Evolutionary conservation across 2,113 vertebrate genomes (phyloP).

Genomic region (Meleagris gallopavo): DNA sequence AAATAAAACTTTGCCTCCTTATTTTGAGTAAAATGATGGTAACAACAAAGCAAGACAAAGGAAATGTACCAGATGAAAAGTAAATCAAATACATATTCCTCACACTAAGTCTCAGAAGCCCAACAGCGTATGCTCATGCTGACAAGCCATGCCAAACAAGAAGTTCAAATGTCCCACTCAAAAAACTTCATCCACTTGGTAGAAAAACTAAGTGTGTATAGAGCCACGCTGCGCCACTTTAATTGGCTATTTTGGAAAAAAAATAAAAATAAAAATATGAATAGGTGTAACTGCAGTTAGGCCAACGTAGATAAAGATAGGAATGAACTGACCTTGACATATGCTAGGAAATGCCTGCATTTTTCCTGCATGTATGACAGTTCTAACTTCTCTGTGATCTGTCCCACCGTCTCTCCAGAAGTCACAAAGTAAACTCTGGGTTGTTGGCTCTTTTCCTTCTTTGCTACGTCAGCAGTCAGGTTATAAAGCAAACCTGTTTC

Average conservation of each 20-base stretch:
- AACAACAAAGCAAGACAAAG: background rate
- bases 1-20: background rate
- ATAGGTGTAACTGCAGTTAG: background rate
- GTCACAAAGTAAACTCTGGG: constrained; percentile 88
- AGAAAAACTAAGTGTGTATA: background rate
- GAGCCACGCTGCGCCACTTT: background rate
- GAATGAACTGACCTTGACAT: constrained; percentile 88
- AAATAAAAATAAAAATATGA: background rate
- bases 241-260: background rate
- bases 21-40: background rate
- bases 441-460: constrained; percentile 87
- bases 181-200: background rate
- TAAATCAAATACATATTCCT: background rate
- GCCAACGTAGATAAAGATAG: background rate
- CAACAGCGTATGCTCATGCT: background rate
- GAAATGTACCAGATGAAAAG: background rate
- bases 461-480: constrained; percentile 90
- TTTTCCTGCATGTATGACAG: constrained; percentile 83
- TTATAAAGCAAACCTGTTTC: constrained; percentile 89
- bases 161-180: background rate
- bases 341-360: constrained; percentile 86
- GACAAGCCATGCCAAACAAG: background rate
- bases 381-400: constrained; percentile 83
- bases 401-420: constrained; percentile 84
- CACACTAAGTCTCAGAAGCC: background rate